These are phyloP conservation scores for Arctocebus calabarensis DNA, from an alignment of 2,797 vertebrate species.

Conservation along the genomic window DNA sequence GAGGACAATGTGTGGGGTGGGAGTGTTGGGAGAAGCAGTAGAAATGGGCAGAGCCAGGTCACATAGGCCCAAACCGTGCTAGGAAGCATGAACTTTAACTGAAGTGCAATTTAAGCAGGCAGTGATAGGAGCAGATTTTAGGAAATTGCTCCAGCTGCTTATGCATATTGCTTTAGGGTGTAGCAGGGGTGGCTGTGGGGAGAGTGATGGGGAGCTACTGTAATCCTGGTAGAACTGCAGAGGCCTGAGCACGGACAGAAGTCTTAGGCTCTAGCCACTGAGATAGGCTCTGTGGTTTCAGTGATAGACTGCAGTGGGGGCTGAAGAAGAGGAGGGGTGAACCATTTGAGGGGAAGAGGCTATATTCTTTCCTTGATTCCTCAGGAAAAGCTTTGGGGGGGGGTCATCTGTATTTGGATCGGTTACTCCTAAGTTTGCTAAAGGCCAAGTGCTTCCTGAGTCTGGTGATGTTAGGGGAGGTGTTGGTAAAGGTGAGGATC, in stretches of 20 bases:
- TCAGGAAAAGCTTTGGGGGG: not conserved
- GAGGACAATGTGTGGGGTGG: not conserved
- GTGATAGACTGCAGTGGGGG: not conserved
- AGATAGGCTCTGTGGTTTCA: not conserved
- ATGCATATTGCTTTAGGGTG: not conserved
- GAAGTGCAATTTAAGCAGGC: not conserved
- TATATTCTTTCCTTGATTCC: not conserved
- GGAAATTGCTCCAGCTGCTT: not conserved
- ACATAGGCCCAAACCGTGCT: not conserved
- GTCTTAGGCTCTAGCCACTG: not conserved
- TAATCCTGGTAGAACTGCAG: not conserved
- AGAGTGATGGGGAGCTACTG: not conserved
- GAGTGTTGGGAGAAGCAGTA: not conserved
- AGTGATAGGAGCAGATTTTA: not conserved
- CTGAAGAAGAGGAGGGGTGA: not conserved
- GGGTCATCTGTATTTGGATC: not conserved
- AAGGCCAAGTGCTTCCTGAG: not conserved
- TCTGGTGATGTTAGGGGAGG: not conserved
- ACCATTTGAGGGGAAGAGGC: not conserved
- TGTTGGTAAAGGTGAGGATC: not conserved
- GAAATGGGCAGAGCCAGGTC: not conserved
- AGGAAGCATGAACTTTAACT: slow-evolving; percentile 27
- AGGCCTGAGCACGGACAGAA: not conserved
- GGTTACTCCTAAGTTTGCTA: slow-evolving; percentile 5
- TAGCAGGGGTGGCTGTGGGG: not conserved